Conservation (phyloP, 2,113 vertebrate genomes). For the Bubalus kerabau region DNA sequence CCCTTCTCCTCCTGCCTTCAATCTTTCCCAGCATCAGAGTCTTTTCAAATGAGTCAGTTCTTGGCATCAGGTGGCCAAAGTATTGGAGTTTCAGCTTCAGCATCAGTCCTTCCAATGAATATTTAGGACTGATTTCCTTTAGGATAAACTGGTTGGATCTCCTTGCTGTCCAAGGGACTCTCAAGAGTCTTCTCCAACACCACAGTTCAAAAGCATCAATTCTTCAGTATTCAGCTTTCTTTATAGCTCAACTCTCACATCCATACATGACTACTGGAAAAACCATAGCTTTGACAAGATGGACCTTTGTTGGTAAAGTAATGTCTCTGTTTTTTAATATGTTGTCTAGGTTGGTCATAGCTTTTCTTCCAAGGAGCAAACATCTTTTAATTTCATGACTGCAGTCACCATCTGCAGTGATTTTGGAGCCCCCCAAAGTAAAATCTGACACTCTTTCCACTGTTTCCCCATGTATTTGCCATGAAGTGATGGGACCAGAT, state of each 20-base stretch:
- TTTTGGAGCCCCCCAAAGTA: neutral
- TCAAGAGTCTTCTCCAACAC: neutral
- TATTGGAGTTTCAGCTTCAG: neutral
- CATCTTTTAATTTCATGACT: neutral
- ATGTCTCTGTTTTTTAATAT: neutral
- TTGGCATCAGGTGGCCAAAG: rapidly evolving
- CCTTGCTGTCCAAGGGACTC: neutral
- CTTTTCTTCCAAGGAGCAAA: neutral
- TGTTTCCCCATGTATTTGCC: neutral
- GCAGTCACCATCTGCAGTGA: neutral
- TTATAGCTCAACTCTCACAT: neutral
- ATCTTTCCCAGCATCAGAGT: neutral
- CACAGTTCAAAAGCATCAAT: neutral
- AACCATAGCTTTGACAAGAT: neutral
- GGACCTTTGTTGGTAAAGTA: neutral
- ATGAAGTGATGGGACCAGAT: neutral
- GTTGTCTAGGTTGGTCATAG: neutral
- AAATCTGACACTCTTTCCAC: neutral
- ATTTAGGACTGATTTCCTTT: neutral
- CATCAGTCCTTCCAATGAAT: neutral
- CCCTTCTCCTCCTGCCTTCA: neutral
- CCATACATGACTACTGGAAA: neutral
- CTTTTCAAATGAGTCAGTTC: neutral
- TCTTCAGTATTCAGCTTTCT: rapidly evolving
- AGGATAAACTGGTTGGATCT: neutral